Conservation (phyloP, 2,113 vertebrate species). For the Hassar affinis region DNA sequence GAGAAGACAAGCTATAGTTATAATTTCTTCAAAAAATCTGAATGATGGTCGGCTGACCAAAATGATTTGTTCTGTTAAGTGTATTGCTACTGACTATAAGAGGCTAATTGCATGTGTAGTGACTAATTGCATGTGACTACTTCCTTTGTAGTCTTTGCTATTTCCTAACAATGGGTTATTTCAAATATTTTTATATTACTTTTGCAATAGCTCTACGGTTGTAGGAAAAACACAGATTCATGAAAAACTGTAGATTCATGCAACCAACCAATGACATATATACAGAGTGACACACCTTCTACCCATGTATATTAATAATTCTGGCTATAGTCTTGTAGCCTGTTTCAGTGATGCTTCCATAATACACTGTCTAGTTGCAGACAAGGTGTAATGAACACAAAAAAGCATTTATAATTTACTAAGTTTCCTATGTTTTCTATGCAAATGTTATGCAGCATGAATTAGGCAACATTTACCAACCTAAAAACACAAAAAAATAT, state of each 20-base stretch:
- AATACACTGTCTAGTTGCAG: not conserved
- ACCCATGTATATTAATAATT: no score
- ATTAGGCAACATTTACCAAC: not conserved
- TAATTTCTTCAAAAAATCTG: no score
- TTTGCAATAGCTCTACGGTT: no score
- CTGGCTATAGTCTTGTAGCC: not conserved
- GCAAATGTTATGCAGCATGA: not conserved
- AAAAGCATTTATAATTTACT: not conserved
- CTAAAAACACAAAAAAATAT: not conserved
- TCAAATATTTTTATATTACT: no score
- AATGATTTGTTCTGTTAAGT: no score
- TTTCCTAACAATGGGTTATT: no score
- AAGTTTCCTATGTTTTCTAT: not conserved
- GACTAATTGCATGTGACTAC: no score
- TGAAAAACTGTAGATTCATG: not conserved
- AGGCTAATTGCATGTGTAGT: no score
- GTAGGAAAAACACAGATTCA: not conserved
- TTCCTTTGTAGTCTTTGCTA: no score
- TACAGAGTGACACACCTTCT: not conserved
- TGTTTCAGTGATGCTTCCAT: not conserved
- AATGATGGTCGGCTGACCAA: no score
- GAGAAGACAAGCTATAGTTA: no score
- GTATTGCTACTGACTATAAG: no score
- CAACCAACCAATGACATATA: not conserved
- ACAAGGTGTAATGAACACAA: not conserved